A percentile compares a stretch with the other conserved stretches of the same genome.
Conservation (phyloP, 2,113 vertebrate genomes). For the Calidris pugnax region DNA sequence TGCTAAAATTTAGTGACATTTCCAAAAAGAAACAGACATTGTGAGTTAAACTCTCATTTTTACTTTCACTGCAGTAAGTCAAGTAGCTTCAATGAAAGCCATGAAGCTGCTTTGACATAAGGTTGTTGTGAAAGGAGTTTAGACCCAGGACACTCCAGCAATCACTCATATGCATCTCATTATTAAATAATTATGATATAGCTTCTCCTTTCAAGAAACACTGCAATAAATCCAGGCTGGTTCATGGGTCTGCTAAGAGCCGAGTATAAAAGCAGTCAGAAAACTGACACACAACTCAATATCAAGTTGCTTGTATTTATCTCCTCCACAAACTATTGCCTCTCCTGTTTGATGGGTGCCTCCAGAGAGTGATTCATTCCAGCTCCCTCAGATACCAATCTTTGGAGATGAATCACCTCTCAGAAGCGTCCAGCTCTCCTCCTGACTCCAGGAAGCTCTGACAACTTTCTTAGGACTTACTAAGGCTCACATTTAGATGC, state of each 20-base stretch:
- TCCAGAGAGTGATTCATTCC: conserved; percentile 23
- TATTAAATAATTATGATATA: neutral
- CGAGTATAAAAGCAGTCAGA: neutral
- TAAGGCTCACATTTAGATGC: neutral
- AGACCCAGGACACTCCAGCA: neutral
- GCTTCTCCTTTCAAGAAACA: neutral
- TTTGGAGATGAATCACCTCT: conserved; percentile 24
- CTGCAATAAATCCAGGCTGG: neutral
- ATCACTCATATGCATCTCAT: neutral
- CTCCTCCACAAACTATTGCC: neutral
- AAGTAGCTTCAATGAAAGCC: neutral
- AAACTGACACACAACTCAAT: neutral
- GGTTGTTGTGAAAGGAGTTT: neutral
- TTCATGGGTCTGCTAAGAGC: neutral
- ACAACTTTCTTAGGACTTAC: neutral
- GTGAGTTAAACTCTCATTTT: neutral
- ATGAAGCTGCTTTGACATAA: neutral
- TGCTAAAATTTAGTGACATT: neutral
- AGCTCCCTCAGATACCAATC: neutral
- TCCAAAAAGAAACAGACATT: neutral
- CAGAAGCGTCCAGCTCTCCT: neutral
- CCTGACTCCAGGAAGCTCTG: neutral
- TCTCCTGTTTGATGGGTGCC: neutral
- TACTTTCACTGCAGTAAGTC: neutral
- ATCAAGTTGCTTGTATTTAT: neutral